Percentiles rank a stretch among this genome's conserved stretches.
These are phyloP conservation scores for Drosophila imparisetae DNA, from an alignment of 2,888 invertebrate genomes.

Conservation along the genomic window DNA sequence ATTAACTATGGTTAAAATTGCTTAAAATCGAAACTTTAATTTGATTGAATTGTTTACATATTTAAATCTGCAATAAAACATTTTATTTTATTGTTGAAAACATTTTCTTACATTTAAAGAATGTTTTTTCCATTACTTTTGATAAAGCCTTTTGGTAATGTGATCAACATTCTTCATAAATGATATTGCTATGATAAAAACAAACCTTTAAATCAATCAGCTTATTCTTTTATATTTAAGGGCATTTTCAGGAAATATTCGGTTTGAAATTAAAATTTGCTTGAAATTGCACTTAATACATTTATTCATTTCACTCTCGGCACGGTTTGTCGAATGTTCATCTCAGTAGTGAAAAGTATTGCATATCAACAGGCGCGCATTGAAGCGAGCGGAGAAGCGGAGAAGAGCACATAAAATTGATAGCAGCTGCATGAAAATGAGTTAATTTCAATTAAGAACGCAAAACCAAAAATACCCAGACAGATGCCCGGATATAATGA, in stretches of 20 bases:
- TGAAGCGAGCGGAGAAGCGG: neutral
- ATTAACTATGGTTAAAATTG: too few relatives aligned
- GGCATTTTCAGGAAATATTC: neutral
- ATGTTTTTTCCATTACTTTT: too few relatives aligned
- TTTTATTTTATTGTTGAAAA: too few relatives aligned
- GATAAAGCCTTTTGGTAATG: too few relatives aligned
- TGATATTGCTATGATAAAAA: neutral
- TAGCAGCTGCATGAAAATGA: constrained; percentile 29
- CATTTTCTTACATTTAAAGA: too few relatives aligned
- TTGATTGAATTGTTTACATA: too few relatives aligned
- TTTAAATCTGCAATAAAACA: too few relatives aligned
- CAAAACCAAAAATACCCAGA: constrained; percentile 9
- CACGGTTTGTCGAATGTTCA: neutral
- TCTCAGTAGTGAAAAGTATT: constrained; percentile 12
- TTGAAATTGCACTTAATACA: neutral
- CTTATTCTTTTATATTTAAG: too few relatives aligned
- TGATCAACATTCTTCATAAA: too few relatives aligned
- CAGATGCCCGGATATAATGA: constrained; percentile 34
- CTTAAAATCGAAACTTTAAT: too few relatives aligned
- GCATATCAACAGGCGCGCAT: constrained; percentile 35
- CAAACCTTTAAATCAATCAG: neutral
- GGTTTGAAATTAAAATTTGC: too few relatives aligned
- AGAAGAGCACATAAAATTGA: constrained; percentile 1
- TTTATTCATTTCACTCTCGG: neutral
- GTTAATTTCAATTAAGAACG: constrained; percentile 65